A percentile compares a stretch with the other conserved stretches of the same genome.
phyloP scores from a whole-genome alignment of 2,797 vertebrate species.

The Parauchenoglanis punctatus region DNA sequence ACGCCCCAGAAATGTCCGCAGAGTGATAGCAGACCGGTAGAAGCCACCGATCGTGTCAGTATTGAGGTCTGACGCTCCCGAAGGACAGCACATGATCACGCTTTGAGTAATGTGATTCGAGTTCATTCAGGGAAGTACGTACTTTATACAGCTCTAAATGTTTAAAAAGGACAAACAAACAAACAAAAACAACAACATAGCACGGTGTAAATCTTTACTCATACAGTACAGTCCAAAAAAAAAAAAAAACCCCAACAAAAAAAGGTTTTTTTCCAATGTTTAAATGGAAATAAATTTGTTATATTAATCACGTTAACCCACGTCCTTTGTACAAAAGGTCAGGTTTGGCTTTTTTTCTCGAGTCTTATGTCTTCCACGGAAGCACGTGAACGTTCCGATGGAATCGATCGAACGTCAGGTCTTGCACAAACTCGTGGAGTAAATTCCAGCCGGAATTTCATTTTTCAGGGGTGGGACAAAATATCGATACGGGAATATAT shows the following conservation, averaged over 20 bases:
- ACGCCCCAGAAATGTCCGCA: background rate
- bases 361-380: background rate
- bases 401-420: background rate
- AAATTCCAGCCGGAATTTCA: background rate
- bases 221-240: background rate
- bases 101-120: background rate
- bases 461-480: no score
- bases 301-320: background rate
- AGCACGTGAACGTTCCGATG: background rate
- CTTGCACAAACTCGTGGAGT: background rate
- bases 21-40: background rate
- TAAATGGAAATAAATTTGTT: no score
- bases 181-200: background rate
- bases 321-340: background rate
- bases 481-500: no score
- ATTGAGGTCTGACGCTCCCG: background rate
- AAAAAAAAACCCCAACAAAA: background rate
- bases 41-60: background rate
- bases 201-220: background rate
- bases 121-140: background rate
- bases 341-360: background rate
- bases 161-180: background rate
- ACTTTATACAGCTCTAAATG: background rate
- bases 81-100: background rate
- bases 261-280: background rate